phyloP scores from a whole-genome alignment of 2,797 vertebrate species.

The Spheniscus humboldti region DNA sequence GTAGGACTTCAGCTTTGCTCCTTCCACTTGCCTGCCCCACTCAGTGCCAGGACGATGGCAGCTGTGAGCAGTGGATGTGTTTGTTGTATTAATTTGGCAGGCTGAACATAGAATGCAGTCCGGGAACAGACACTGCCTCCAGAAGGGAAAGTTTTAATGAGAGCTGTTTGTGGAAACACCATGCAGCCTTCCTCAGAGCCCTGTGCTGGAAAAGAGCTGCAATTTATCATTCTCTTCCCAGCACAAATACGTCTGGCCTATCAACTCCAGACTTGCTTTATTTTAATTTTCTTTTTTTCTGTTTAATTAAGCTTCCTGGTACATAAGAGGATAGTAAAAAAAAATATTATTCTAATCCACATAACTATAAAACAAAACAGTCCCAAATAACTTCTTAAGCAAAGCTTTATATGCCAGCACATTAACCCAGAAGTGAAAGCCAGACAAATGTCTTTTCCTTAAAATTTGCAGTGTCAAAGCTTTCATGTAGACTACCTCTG shows the following conservation, averaged over 20 bases:
- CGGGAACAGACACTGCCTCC: neutral
- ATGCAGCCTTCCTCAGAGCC: neutral
- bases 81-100: neutral
- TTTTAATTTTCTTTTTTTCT: neutral
- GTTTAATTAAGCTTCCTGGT: neutral
- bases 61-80: neutral
- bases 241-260: neutral
- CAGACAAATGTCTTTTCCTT: neutral
- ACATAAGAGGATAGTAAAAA: neutral
- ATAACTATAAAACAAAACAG: neutral
- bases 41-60: neutral
- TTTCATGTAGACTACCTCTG: neutral
- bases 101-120: neutral
- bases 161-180: neutral
- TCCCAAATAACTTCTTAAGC: neutral
- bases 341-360: neutral
- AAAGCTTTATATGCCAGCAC: neutral
- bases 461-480: neutral
- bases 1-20: neutral
- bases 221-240: neutral
- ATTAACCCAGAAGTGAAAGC: neutral
- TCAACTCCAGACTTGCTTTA: neutral
- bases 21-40: neutral
- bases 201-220: neutral
- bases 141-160: constrained; percentile 1